Evolutionary conservation across 2,888 invertebrate species (phyloP).

Genomic region (Hecatera dysodea): DNA sequence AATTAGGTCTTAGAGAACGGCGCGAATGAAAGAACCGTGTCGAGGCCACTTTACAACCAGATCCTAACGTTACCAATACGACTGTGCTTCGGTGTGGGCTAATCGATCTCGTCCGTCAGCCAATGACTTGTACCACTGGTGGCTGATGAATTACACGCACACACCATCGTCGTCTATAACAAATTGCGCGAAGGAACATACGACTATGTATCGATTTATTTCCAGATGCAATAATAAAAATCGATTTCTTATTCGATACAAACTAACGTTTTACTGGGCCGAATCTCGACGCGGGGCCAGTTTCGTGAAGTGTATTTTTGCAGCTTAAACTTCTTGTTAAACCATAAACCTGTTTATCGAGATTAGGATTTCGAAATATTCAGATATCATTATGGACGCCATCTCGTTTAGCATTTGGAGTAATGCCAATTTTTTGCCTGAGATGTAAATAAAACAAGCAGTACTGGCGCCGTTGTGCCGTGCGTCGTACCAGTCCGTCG

Average conservation of each 20-base stretch:
- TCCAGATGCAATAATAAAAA: constrained; percentile 58
- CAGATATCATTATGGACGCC: constrained; percentile 74
- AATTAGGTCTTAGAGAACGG: constrained; percentile 82
- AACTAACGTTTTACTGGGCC: constrained; percentile 58
- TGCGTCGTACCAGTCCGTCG: constrained; percentile 48
- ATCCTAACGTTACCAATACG: constrained; percentile 66
- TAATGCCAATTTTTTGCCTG: constrained; percentile 84
- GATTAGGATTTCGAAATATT: constrained; percentile 77
- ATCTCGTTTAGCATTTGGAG: constrained; percentile 77
- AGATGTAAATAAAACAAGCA: constrained; percentile 84
- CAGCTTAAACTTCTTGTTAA: constrained; percentile 69
- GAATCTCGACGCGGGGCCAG: constrained; percentile 61
- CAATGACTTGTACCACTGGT: constrained; percentile 59
- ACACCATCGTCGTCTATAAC: constrained; percentile 58
- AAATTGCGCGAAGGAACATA: constrained; percentile 47
- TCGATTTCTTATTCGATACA: constrained; percentile 58
- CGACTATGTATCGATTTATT: constrained; percentile 38
- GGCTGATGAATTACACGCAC: constrained; percentile 63
- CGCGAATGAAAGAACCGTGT: constrained; percentile 81
- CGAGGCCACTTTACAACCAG: constrained; percentile 78
- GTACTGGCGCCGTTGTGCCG: constrained; percentile 78
- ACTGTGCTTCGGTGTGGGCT: constrained; percentile 70
- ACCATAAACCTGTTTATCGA: constrained; percentile 75
- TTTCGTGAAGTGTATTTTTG: constrained; percentile 65
- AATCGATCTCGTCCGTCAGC: constrained; percentile 73